These are phyloP conservation scores for Polyodon spathula DNA, from an alignment of 2,113 vertebrate genomes.

Conservation along the genomic window DNA sequence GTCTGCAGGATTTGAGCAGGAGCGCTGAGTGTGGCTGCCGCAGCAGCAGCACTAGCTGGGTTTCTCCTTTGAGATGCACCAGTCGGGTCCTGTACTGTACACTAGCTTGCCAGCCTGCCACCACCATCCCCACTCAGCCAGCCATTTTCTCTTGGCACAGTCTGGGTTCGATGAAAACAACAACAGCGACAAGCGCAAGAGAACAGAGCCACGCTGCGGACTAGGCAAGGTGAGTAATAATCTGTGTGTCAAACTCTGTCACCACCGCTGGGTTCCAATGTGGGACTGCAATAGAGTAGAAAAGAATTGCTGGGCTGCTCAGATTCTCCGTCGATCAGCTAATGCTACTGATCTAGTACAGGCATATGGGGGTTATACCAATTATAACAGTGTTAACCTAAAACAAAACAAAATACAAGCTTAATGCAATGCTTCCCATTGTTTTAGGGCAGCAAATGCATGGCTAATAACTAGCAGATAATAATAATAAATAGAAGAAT, in stretches of 20 bases:
- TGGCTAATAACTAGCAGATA: too few relatives aligned
- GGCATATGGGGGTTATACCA: too few relatives aligned
- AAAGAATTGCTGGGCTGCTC: not conserved
- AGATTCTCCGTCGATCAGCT: not conserved
- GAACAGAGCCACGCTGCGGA: not conserved
- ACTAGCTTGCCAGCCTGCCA: too few relatives aligned
- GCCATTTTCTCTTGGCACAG: not conserved
- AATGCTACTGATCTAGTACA: not conserved
- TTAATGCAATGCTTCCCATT: too few relatives aligned
- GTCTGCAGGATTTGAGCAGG: constrained; percentile 49
- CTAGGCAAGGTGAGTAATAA: not conserved
- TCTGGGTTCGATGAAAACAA: not conserved
- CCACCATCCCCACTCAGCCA: too few relatives aligned
- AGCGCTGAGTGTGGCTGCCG: constrained; percentile 41
- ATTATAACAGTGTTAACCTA: too few relatives aligned
- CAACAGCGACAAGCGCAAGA: not conserved
- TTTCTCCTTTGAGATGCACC: too few relatives aligned
- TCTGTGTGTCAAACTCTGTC: not conserved
- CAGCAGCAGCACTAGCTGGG: constrained; percentile 9
- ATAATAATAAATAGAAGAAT: too few relatives aligned
- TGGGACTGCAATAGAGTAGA: not conserved
- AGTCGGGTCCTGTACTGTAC: too few relatives aligned
- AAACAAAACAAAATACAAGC: too few relatives aligned
- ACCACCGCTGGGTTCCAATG: not conserved
- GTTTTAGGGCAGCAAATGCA: too few relatives aligned